Evolutionary conservation across 2,113 vertebrate species (phyloP).

Genomic region (Thinocorus orbignyianus): DNA sequence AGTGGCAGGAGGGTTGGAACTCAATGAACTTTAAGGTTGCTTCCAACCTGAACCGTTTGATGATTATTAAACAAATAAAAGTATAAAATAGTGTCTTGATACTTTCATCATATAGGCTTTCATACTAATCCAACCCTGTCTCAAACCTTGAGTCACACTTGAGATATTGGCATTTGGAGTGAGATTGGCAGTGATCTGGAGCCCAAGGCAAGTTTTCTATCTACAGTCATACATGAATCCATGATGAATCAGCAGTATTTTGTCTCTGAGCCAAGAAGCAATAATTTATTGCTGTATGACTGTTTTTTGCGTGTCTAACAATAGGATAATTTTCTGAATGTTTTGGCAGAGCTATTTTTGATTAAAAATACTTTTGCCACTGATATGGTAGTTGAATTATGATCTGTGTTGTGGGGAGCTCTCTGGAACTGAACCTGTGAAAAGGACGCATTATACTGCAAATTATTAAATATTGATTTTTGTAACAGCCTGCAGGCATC

Average conservation of each 20-base stretch:
- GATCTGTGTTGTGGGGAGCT: neutral
- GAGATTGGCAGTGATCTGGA: neutral
- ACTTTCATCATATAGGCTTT: neutral
- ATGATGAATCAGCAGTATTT: constrained; percentile 5
- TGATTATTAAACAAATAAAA: neutral
- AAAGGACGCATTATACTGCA: constrained; percentile 29
- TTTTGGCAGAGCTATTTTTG: constrained; percentile 19
- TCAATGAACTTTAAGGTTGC: too few relatives aligned
- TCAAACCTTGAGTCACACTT: neutral
- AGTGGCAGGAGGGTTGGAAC: too few relatives aligned
- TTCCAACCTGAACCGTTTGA: too few relatives aligned
- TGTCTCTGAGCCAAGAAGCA: constrained; percentile 15
- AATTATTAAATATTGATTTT: constrained; percentile 55
- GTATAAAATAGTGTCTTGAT: neutral
- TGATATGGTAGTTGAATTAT: neutral
- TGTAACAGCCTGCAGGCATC: neutral
- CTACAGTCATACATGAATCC: neutral
- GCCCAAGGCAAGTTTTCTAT: neutral
- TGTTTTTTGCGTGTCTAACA: neutral
- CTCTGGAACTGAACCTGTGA: neutral
- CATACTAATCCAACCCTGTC: neutral
- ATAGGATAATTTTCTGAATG: constrained; percentile 17
- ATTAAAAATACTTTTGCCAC: constrained; percentile 24
- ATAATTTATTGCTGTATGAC: neutral
- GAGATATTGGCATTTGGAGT: neutral